Evolutionary conservation across 2,888 invertebrate species (phyloP).

Genomic region (Leptura quadrifasciata): DNA sequence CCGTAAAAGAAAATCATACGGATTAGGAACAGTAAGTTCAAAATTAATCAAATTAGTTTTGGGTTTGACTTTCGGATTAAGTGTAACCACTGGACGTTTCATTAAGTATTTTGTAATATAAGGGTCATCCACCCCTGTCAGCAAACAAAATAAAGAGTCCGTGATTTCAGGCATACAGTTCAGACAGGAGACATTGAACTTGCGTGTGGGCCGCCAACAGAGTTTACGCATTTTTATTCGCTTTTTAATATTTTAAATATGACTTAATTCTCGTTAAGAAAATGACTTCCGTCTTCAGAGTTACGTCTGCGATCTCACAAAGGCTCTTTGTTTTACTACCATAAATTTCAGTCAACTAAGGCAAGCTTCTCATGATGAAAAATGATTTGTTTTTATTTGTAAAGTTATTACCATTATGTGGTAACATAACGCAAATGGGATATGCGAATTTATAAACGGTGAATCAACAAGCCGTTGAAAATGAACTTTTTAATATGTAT

Average conservation of each 20-base stretch:
- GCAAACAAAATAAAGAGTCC: conserved; percentile 17
- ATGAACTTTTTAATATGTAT: background rate
- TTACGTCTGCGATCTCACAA: conserved; percentile 22
- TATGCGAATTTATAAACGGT: background rate
- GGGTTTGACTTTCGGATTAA: conserved; percentile 1
- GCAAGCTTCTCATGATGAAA: background rate
- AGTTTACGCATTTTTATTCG: conserved; percentile 36
- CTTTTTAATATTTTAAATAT: conserved; percentile 23
- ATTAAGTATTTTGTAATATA: conserved; percentile 12
- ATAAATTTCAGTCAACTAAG: background rate
- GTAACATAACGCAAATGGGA: background rate
- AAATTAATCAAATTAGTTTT: background rate
- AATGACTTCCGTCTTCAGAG: conserved; percentile 29
- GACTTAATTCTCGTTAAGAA: conserved; percentile 2
- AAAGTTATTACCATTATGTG: background rate
- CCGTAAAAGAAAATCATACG: background rate
- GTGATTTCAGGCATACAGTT: conserved; percentile 39
- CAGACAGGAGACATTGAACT: conserved; percentile 53
- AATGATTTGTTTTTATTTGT: background rate
- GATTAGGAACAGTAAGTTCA: background rate
- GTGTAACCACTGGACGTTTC: background rate
- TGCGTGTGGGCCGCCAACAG: conserved; percentile 51
- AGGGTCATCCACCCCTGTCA: conserved; percentile 35
- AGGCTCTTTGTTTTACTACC: conserved; percentile 5
- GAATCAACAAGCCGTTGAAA: background rate